phyloP scores from a whole-genome alignment of 1,140 invertebrate genomes.

The Copidosoma floridanum region DNA sequence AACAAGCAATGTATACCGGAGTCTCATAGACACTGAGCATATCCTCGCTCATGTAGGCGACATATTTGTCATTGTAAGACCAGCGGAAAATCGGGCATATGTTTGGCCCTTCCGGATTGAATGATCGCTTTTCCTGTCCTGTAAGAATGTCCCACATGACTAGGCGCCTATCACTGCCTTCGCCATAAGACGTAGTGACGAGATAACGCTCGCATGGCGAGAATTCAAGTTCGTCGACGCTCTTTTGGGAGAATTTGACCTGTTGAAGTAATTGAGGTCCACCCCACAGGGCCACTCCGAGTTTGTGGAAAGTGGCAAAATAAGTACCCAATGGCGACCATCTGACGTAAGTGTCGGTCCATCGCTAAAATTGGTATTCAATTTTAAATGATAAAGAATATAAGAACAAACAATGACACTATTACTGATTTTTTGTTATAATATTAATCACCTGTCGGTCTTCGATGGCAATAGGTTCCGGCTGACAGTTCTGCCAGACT shows the following conservation, averaged over 20 bases:
- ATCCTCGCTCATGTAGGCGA: constrained; percentile 84
- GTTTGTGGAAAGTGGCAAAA: constrained; percentile 91
- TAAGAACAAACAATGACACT: too few relatives aligned
- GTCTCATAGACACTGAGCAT: constrained; percentile 94
- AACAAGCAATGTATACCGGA: constrained; percentile 65
- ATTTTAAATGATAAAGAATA: too few relatives aligned
- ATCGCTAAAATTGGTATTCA: too few relatives aligned
- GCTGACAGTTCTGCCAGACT: constrained; percentile 87
- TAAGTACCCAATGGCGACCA: constrained; percentile 98
- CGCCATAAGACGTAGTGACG: constrained; percentile 84
- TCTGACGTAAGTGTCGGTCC: constrained; percentile 93
- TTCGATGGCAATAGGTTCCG: constrained; percentile 80
- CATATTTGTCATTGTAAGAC: constrained; percentile 96
- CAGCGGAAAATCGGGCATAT: constrained; percentile 95
- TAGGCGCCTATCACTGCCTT: constrained; percentile 69
- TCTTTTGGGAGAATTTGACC: constrained; percentile 84
- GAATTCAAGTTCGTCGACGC: constrained; percentile 95
- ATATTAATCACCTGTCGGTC: too few relatives aligned
- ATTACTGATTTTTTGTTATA: too few relatives aligned
- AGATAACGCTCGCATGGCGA: constrained; percentile 97
- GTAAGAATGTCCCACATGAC: constrained; percentile 94
- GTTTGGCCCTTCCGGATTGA: constrained; percentile 78
- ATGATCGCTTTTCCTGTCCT: constrained; percentile 89
- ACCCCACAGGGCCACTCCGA: constrained; percentile 96
- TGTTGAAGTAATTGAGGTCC: constrained; percentile 91